phyloP scores from a whole-genome alignment of 2,113 vertebrate genomes.

The Chloropsis cyanopogon region DNA sequence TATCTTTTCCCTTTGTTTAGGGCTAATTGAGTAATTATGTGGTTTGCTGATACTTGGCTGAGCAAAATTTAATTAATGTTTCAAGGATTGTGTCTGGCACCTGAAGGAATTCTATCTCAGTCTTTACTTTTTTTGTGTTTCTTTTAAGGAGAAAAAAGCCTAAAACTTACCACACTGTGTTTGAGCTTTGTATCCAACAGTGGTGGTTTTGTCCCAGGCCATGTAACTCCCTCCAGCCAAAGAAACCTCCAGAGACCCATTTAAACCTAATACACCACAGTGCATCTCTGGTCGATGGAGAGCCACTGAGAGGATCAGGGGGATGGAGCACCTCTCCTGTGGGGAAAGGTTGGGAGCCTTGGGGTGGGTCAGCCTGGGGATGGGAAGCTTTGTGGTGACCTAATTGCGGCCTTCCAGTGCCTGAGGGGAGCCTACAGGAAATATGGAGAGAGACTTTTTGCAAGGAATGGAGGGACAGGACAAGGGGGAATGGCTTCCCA shows the following conservation, averaged over 20 bases:
- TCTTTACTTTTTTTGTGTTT: neutral
- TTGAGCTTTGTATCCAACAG: neutral
- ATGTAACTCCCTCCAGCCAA: neutral
- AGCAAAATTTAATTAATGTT: neutral
- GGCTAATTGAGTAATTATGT: neutral
- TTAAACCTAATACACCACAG: neutral
- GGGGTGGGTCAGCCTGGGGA: neutral
- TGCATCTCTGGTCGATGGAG: neutral
- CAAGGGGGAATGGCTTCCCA: neutral
- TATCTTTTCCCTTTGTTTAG: neutral
- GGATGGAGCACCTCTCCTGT: neutral
- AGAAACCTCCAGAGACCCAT: neutral
- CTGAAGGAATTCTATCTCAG: neutral
- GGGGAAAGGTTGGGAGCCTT: neutral
- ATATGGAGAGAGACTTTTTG: neutral
- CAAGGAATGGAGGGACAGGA: neutral
- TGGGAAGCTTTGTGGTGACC: neutral
- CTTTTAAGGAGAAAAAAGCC: neutral
- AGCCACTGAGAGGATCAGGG: rapidly evolving
- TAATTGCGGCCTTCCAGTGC: neutral
- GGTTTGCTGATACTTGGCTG: neutral
- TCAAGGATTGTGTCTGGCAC: neutral
- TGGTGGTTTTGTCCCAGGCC: neutral
- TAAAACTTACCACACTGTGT: rapidly evolving
- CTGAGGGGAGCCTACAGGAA: neutral